Percentiles rank a stretch among this genome's conserved stretches.
These are phyloP conservation scores for Ciconia stormi DNA, from an alignment of 2,113 vertebrate genomes.

Conservation along the genomic window DNA sequence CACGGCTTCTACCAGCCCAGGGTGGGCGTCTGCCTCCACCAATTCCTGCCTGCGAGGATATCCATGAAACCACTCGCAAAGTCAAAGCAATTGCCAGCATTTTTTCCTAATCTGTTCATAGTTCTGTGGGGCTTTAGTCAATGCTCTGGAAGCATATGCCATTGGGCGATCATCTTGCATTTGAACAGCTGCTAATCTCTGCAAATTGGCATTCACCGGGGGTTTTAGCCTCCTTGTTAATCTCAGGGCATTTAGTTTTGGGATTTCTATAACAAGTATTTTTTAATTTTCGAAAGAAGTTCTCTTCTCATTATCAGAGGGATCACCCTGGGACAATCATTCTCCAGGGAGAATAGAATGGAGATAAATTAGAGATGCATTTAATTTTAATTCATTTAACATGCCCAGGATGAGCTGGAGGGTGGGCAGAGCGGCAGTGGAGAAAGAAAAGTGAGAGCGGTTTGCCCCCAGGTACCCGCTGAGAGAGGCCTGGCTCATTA, in stretches of 20 bases:
- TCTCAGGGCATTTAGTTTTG: constrained; percentile 29
- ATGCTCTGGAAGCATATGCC: constrained; percentile 19
- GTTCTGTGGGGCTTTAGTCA: constrained; percentile 25
- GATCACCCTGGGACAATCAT: constrained; percentile 46
- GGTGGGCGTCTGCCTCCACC: not conserved
- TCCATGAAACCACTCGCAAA: constrained; percentile 43
- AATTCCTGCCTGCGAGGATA: not conserved
- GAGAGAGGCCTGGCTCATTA: constrained; percentile 2
- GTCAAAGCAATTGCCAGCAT: constrained; percentile 39
- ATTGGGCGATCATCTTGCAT: constrained; percentile 55
- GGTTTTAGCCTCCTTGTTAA: constrained; percentile 11
- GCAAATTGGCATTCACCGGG: not conserved
- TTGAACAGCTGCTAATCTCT: constrained; percentile 53
- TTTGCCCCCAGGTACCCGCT: constrained; percentile 9
- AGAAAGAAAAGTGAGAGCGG: constrained; percentile 34
- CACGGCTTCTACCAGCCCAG: not conserved
- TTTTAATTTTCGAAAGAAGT: constrained; percentile 27
- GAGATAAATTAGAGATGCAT: constrained; percentile 44
- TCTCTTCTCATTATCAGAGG: constrained; percentile 14
- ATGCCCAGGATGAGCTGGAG: constrained; percentile 36
- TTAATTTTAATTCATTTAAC: constrained; percentile 52
- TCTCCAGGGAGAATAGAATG: constrained; percentile 37
- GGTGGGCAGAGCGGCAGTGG: not conserved
- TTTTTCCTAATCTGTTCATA: constrained; percentile 65
- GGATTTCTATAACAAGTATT: constrained; percentile 25